Percentiles rank a stretch among this genome's conserved stretches.
Conservation (phyloP, 2,888 invertebrate genomes). For the Mythimna impura region DNA sequence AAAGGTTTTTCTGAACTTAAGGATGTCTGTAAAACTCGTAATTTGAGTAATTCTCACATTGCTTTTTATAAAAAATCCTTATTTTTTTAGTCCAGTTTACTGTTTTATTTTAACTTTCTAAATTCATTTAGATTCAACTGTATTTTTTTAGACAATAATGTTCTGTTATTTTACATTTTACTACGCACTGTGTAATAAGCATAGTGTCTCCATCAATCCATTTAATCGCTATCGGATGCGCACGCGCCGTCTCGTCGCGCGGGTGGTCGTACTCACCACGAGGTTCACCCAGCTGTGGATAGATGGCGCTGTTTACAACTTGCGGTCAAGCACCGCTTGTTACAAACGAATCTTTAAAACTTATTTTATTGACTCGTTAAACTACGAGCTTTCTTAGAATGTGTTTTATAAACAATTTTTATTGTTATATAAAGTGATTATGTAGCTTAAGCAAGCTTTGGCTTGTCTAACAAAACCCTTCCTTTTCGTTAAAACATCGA, state of each 20-base stretch:
- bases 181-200: neutral
- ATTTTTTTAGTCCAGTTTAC: too few species aligned
- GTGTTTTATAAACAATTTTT: conserved; percentile 51
- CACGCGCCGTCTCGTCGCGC: conserved; percentile 51
- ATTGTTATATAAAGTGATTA: conserved; percentile 46
- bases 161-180: neutral
- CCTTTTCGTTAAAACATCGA: neutral
- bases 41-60: too few species aligned
- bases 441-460: neutral
- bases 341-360: conserved; percentile 49
- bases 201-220: conserved; percentile 36
- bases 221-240: conserved; percentile 45
- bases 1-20: neutral
- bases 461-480: neutral
- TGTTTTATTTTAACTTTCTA: too few species aligned
- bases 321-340: conserved; percentile 49
- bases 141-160: neutral
- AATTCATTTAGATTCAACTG: too few species aligned
- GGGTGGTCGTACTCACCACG: conserved; percentile 73
- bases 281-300: conserved; percentile 75
- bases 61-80: too few species aligned
- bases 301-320: conserved; percentile 81
- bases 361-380: conserved; percentile 69
- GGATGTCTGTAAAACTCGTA: neutral
- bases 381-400: conserved; percentile 57